Percentiles rank a stretch among this genome's conserved stretches.
Conservation (phyloP, 2,113 vertebrate genomes). For the Coregonus clupeaformis region DNA sequence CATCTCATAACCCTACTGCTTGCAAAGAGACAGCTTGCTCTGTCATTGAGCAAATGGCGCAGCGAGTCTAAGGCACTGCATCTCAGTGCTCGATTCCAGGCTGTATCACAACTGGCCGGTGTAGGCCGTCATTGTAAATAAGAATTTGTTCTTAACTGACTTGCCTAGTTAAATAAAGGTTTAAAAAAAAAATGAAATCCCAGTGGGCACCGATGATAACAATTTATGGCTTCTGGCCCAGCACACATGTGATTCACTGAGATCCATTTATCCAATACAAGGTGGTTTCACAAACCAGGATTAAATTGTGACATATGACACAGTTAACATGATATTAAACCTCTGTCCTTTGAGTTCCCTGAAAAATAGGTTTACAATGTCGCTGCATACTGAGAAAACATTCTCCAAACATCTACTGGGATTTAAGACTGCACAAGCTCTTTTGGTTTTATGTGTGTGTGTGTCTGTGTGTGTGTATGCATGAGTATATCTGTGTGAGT, state of each 20-base stretch:
- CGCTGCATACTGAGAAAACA: conserved; percentile 21
- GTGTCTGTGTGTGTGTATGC: not conserved
- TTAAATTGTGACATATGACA: conserved; percentile 39
- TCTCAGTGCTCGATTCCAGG: too few relatives aligned
- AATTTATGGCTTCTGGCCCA: not conserved
- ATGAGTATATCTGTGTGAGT: not conserved
- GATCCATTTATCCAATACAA: conserved; percentile 19
- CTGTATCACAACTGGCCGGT: too few relatives aligned
- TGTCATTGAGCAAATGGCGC: too few relatives aligned
- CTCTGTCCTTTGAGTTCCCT: conserved; percentile 37
- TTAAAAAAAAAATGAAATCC: too few relatives aligned
- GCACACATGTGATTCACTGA: not conserved
- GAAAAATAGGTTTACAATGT: conserved; percentile 6
- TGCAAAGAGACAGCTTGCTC: not conserved
- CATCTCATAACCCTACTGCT: too few relatives aligned
- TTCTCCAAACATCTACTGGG: conserved; percentile 8
- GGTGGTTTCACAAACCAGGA: conserved; percentile 27
- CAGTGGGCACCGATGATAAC: not conserved
- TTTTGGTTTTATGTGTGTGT: not conserved
- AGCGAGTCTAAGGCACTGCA: too few relatives aligned
- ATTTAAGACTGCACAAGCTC: conserved; percentile 20
- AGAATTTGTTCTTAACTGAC: too few relatives aligned
- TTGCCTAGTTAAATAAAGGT: too few relatives aligned
- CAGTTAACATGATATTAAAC: conserved; percentile 32
- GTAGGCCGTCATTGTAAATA: too few relatives aligned